Evolutionary conservation across 2,113 vertebrate genomes (phyloP).

Genomic region (Dicerorhinus sumatrensis): DNA sequence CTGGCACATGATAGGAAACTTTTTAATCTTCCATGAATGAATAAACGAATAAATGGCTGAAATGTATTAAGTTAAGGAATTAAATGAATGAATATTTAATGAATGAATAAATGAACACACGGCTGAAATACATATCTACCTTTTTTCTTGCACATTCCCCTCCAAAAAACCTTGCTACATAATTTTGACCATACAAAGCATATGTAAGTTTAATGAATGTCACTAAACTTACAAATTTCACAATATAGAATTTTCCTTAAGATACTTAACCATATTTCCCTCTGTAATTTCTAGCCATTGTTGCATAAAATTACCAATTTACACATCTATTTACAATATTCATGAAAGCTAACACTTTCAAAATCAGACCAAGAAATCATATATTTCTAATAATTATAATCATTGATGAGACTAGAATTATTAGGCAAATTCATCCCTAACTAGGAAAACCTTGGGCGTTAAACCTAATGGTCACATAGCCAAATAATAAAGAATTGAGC

Average conservation of each 20-base stretch:
- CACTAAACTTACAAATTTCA: neutral
- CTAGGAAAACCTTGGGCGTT: neutral
- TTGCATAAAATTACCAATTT: neutral
- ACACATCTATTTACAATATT: neutral
- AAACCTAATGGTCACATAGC: neutral
- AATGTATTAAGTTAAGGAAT: too few species aligned
- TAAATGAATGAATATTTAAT: neutral
- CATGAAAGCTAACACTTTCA: neutral
- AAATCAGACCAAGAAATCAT: neutral
- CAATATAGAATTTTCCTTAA: neutral
- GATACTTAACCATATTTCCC: neutral
- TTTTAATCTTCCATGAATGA: too few species aligned
- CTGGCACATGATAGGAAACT: neutral
- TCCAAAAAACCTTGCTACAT: neutral
- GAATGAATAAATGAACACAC: neutral
- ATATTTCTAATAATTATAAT: neutral
- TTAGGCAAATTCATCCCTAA: neutral
- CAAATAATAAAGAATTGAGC: neutral
- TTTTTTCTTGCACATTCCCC: neutral
- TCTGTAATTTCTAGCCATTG: neutral
- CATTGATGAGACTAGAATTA: neutral
- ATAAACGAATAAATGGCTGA: too few species aligned
- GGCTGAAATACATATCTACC: neutral
- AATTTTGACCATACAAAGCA: neutral
- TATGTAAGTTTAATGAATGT: neutral